A percentile compares a stretch with the other conserved stretches of the same genome.
phyloP scores from a whole-genome alignment of 2,113 vertebrate genomes.

The Uropsilus gracilis region DNA sequence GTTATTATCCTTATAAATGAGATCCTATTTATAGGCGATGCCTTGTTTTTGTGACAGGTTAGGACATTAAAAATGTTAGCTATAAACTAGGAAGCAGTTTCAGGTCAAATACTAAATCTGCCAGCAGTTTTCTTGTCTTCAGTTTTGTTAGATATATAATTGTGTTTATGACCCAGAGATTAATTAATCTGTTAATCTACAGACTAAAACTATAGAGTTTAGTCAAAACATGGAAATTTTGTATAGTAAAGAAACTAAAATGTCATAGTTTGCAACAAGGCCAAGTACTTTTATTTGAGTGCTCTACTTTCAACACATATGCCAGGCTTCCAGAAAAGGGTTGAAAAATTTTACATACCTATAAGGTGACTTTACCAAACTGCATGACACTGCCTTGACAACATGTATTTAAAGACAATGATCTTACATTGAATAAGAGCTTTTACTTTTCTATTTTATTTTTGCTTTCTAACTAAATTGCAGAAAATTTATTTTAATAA shows the following conservation, averaged over 20 bases:
- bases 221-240: not conserved
- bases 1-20: not conserved
- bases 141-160: not conserved
- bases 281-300: not conserved
- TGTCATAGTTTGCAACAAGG: not conserved
- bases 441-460: not conserved
- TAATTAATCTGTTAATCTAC: too few species aligned
- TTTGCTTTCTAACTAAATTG: not conserved
- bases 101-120: not conserved
- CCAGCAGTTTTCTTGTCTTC: not conserved
- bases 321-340: not conserved
- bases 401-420: not conserved
- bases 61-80: not conserved
- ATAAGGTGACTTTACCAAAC: not conserved
- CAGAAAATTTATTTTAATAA: not conserved
- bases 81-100: not conserved
- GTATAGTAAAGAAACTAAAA: not conserved
- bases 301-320: not conserved
- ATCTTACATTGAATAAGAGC: not conserved
- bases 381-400: not conserved
- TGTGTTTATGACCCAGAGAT: too few species aligned
- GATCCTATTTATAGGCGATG: not conserved
- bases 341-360: not conserved
- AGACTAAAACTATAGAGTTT: too few species aligned
- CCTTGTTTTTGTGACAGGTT: not conserved